A percentile compares a stretch with the other conserved stretches of the same genome.
These are phyloP conservation scores for Agrotis ipsilon DNA, from an alignment of 2,888 invertebrate genomes.

Conservation along the genomic window DNA sequence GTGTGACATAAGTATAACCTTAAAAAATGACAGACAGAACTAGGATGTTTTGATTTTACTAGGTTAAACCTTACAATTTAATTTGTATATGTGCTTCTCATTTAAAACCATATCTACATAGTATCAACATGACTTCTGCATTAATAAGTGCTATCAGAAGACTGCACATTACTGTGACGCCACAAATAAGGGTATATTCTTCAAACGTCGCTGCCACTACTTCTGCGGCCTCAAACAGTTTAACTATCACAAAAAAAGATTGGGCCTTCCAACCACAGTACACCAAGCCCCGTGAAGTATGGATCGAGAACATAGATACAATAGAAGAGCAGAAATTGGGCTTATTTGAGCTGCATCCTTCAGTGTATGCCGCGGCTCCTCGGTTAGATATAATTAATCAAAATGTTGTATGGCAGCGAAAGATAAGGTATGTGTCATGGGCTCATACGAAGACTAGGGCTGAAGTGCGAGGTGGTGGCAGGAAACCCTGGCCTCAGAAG, in stretches of 20 bases:
- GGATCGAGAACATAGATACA: constrained; percentile 96
- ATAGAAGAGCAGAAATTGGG: constrained; percentile 95
- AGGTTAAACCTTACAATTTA: constrained; percentile 29
- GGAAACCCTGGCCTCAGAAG: constrained; percentile 99
- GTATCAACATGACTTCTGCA: constrained; percentile 76
- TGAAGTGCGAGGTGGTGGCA: constrained; percentile 97
- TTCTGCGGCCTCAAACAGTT: constrained; percentile 64
- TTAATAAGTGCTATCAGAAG: constrained; percentile 83
- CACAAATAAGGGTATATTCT: constrained; percentile 77
- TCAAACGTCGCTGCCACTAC: constrained; percentile 68
- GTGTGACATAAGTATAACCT: constrained; percentile 41
- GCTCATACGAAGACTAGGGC: constrained; percentile 95
- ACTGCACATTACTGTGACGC: constrained; percentile 76
- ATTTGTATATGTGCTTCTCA: constrained; percentile 12
- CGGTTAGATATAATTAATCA: constrained; percentile 96
- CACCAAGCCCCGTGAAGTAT: constrained; percentile 94
- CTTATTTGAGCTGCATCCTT: constrained; percentile 97
- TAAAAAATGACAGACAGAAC: constrained; percentile 49
- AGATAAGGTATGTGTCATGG: constrained; percentile 96
- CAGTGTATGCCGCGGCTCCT: constrained; percentile 95
- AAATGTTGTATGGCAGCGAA: constrained; percentile 96
- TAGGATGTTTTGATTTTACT: constrained; percentile 43
- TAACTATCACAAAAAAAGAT: constrained; percentile 83
- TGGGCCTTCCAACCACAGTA: constrained; percentile 90
- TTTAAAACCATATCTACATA: constrained; percentile 8